These are phyloP conservation scores for Noctua fimbriata DNA, from an alignment of 2,888 invertebrate species.

Conservation along the genomic window DNA sequence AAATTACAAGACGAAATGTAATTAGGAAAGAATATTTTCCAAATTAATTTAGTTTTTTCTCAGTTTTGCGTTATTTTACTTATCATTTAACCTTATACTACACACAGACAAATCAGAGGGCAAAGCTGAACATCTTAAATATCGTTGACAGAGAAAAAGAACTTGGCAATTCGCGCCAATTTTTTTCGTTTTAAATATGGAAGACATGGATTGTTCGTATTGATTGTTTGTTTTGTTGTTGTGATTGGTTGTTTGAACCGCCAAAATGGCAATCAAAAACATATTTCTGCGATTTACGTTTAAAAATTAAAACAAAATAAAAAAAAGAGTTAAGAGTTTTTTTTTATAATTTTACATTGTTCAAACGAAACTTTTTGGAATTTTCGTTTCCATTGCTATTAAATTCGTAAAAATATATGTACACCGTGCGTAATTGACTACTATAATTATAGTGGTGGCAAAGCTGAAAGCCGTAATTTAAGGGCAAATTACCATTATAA, in stretches of 20 bases:
- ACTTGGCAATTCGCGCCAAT: neutral
- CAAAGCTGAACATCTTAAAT: conserved; percentile 62
- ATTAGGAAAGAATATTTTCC: conserved; percentile 17
- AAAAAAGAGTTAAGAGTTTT: neutral
- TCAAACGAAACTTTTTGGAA: neutral
- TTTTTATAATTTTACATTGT: neutral
- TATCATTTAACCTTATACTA: conserved; percentile 66
- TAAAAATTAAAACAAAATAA: neutral
- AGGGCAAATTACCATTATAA: conserved; percentile 29
- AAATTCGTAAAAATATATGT: conserved; percentile 3
- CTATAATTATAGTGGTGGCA: neutral
- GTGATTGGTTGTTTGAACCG: too few relatives aligned
- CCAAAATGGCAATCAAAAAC: neutral
- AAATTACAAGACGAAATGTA: conserved; percentile 1
- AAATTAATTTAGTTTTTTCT: conserved; percentile 30
- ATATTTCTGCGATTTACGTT: neutral
- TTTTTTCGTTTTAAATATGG: conserved; percentile 14
- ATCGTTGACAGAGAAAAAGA: neutral
- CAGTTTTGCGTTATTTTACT: conserved; percentile 46
- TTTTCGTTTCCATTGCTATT: neutral
- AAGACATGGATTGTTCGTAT: conserved; percentile 26
- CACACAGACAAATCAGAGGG: conserved; percentile 57
- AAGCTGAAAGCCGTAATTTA: conserved; percentile 15
- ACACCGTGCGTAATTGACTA: conserved; percentile 14
- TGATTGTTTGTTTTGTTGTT: too few relatives aligned